phyloP scores from a whole-genome alignment of 2,113 vertebrate genomes.

The Coryphaenoides rupestris region DNA sequence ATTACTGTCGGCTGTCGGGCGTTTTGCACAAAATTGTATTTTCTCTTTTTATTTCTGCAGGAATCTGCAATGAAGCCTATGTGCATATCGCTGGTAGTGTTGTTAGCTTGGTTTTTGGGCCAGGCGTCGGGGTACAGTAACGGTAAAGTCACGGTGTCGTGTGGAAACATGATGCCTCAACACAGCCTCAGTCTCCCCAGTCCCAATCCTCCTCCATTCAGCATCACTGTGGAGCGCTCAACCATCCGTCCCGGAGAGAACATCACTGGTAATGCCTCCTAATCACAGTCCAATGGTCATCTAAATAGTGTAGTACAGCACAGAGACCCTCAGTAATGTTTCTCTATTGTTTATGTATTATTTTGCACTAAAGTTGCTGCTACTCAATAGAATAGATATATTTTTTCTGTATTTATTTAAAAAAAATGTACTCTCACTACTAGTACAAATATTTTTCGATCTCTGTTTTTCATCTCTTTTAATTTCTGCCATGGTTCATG shows the following conservation, averaged over 20 bases:
- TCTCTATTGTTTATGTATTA: too few relatives aligned
- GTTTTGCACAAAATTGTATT: not conserved
- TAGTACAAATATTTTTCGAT: not conserved
- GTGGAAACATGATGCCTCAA: constrained; percentile 73
- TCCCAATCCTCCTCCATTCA: constrained; percentile 54
- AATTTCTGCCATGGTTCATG: too few relatives aligned
- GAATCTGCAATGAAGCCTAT: constrained; percentile 19
- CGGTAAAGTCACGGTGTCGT: constrained; percentile 74
- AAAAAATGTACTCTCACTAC: too few relatives aligned
- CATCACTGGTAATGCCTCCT: constrained; percentile 74
- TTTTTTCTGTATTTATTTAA: too few relatives aligned
- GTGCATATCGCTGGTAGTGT: constrained; percentile 26
- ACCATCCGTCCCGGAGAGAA: constrained; percentile 73
- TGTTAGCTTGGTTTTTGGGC: constrained; percentile 9
- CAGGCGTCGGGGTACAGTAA: constrained; percentile 60
- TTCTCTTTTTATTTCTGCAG: not conserved
- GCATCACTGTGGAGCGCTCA: constrained; percentile 63
- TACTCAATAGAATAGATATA: too few relatives aligned
- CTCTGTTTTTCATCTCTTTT: too few relatives aligned
- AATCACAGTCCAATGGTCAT: too few relatives aligned
- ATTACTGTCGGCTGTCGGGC: too few relatives aligned
- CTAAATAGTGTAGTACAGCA: too few relatives aligned
- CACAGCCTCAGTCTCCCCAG: constrained; percentile 64
- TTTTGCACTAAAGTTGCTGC: too few relatives aligned
- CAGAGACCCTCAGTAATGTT: too few relatives aligned